Evolutionary conservation across 2,113 vertebrate species (phyloP).

Genomic region (Neopipo cinnamomea): DNA sequence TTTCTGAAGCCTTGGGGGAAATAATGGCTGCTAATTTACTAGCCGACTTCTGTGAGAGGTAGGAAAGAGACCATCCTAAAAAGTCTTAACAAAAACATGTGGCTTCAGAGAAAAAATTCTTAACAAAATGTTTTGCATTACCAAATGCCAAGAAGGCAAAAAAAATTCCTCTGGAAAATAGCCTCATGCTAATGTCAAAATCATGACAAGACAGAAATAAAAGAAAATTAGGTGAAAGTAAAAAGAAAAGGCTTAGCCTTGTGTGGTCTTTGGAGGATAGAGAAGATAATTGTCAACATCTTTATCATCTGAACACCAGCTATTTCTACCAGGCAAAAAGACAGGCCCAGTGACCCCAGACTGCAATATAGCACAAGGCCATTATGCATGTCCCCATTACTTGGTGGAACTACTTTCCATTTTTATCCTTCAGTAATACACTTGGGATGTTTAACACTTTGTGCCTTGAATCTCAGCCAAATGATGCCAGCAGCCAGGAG

Average conservation of each 20-base stretch:
- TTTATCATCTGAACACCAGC: conserved; percentile 37
- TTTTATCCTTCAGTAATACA: conserved; percentile 14
- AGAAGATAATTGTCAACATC: conserved; percentile 40
- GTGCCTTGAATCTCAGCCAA: neutral
- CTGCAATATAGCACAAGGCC: conserved; percentile 15
- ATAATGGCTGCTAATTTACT: neutral
- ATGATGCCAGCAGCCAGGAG: neutral
- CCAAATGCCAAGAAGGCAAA: neutral
- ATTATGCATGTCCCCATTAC: neutral
- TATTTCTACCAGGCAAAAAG: conserved; percentile 22
- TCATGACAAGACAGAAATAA: neutral
- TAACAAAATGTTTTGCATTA: conserved; percentile 9
- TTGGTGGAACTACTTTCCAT: neutral
- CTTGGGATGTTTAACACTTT: conserved; percentile 7
- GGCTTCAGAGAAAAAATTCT: neutral
- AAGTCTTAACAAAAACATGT: neutral
- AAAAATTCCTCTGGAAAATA: conserved; percentile 12
- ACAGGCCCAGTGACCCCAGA: neutral
- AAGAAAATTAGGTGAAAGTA: conserved; percentile 14
- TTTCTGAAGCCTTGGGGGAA: neutral
- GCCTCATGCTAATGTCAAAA: conserved; percentile 17
- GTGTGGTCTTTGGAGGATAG: conserved; percentile 17
- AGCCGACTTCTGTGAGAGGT: neutral
- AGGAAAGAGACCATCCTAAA: neutral
- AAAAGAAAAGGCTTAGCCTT: conserved; percentile 30